A percentile compares a stretch with the other conserved stretches of the same genome.
phyloP scores from a whole-genome alignment of 2,797 vertebrate species.

The Decapterus maruadsi region DNA sequence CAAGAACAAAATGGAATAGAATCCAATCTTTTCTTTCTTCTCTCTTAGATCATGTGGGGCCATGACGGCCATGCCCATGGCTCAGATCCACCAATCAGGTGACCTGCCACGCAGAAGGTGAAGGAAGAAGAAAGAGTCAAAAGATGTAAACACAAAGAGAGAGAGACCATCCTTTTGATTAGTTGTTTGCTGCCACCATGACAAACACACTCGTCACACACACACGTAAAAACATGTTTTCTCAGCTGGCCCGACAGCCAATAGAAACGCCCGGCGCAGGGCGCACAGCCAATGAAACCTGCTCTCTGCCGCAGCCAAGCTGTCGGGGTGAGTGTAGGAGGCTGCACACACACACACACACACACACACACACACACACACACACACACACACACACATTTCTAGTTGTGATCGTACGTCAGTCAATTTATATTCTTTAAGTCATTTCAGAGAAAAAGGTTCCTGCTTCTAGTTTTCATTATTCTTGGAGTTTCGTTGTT shows the following conservation, averaged over 20 bases:
- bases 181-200: constrained; percentile 28
- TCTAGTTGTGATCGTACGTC: neutral
- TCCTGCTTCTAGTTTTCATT: constrained; percentile 4
- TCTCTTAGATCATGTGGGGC: neutral
- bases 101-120: too few relatives aligned
- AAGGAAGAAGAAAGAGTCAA: neutral
- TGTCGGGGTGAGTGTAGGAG: constrained; percentile 69
- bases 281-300: constrained; percentile 71
- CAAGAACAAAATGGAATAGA: neutral
- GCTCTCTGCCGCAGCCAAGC: constrained; percentile 67
- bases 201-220: constrained; percentile 33
- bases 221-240: constrained; percentile 33
- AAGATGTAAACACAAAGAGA: neutral
- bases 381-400: constrained; percentile 8
- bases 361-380: neutral
- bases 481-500: neutral
- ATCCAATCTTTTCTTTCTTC: neutral
- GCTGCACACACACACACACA: too few relatives aligned
- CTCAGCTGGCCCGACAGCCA: constrained; percentile 70
- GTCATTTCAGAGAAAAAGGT: neutral
- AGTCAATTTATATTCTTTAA: neutral
- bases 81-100: neutral
- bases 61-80: too few relatives aligned
- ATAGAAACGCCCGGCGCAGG: constrained; percentile 61
- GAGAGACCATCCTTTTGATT: neutral